phyloP scores from a whole-genome alignment of 2,113 vertebrate species.

The Cephalopholis sonnerati region DNA sequence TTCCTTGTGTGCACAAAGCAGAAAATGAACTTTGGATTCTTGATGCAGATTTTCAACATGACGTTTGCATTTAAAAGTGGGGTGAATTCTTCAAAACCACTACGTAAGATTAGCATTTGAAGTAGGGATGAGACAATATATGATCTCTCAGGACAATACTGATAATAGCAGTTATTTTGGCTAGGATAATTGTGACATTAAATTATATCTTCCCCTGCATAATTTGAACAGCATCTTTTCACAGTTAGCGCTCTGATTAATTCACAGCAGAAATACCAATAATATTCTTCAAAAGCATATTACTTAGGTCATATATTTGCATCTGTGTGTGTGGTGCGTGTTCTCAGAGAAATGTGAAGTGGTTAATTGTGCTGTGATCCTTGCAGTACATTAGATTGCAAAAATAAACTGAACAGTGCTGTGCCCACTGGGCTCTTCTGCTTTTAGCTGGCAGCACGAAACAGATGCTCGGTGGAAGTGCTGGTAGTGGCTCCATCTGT shows the following conservation, averaged over 20 bases:
- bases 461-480: slow-evolving; percentile 71
- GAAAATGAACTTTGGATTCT: not conserved
- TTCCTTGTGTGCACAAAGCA: not conserved
- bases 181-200: no score
- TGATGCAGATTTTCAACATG: not conserved
- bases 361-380: slow-evolving; percentile 64
- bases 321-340: not conserved
- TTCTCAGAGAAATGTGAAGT: slow-evolving; percentile 40
- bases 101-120: not conserved
- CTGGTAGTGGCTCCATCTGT: slow-evolving; percentile 68
- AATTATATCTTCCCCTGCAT: no score
- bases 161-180: no score
- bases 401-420: slow-evolving; percentile 44
- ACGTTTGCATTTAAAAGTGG: not conserved
- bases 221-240: not conserved
- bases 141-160: no score
- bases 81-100: not conserved
- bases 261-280: not conserved
- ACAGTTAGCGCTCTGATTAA: not conserved
- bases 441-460: slow-evolving; percentile 61
- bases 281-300: not conserved
- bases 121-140: no score
- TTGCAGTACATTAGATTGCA: slow-evolving; percentile 44
- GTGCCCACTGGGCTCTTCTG: slow-evolving; percentile 55
- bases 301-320: not conserved